Percentiles rank a stretch among this genome's conserved stretches.
Conservation (phyloP, 2,797 vertebrate species). For the Chelidonichthys spinosus region DNA sequence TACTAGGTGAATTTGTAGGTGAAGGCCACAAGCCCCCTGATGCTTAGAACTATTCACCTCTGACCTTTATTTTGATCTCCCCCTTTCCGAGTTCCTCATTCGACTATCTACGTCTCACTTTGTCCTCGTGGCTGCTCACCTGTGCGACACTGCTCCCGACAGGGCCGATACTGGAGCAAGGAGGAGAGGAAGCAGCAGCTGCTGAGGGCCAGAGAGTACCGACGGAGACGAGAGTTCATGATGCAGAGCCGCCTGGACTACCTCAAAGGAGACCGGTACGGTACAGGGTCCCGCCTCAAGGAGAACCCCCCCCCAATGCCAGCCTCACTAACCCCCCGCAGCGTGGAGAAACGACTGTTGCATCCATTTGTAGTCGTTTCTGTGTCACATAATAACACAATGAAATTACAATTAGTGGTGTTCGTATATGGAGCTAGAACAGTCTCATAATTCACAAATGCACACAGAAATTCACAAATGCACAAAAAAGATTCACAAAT, state of each 20-base stretch:
- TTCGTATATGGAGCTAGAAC: too few relatives aligned
- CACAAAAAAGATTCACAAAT: too few relatives aligned
- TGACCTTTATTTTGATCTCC: not conserved
- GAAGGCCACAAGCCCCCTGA: too few relatives aligned
- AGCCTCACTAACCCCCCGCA: too few relatives aligned
- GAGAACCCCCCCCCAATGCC: too few relatives aligned
- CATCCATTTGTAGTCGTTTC: too few relatives aligned
- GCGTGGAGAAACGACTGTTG: too few relatives aligned
- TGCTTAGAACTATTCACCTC: not conserved
- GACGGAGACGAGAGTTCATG: slow-evolving; percentile 88
- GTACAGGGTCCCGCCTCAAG: not conserved
- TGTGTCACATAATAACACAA: too few relatives aligned
- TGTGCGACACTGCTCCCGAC: not conserved
- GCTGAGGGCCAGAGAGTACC: slow-evolving; percentile 85
- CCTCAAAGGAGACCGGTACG: slow-evolving; percentile 74
- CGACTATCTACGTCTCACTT: not conserved
- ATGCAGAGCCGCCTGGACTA: slow-evolving; percentile 89
- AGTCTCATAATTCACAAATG: too few relatives aligned
- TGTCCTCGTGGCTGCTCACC: not conserved
- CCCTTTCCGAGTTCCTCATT: not conserved
- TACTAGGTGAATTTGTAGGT: too few relatives aligned
- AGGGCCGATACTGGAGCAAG: slow-evolving; percentile 91
- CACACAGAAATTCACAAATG: too few relatives aligned
- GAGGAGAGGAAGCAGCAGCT: slow-evolving; percentile 91
- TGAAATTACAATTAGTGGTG: not conserved